A percentile compares a stretch with the other conserved stretches of the same genome.
These are phyloP conservation scores for Xestobium rufovillosum DNA, from an alignment of 2,888 invertebrate species.

Conservation along the genomic window DNA sequence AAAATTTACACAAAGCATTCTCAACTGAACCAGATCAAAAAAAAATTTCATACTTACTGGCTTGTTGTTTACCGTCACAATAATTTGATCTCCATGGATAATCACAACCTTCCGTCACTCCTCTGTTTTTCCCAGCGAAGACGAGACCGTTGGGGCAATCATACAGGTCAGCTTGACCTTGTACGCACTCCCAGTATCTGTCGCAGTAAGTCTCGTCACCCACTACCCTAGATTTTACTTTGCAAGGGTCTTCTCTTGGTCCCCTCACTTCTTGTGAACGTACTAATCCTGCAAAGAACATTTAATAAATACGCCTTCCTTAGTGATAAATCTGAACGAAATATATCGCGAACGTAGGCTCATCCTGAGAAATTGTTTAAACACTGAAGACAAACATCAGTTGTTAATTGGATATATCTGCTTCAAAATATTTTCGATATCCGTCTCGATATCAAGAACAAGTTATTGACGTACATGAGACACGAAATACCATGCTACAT, in stretches of 20 bases:
- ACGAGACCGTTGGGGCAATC: constrained; percentile 88
- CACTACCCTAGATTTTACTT: constrained; percentile 67
- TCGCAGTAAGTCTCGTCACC: constrained; percentile 77
- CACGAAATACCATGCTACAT: no score
- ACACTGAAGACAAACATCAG: no score
- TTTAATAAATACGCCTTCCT: no score
- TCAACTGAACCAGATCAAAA: not conserved
- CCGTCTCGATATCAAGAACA: no score
- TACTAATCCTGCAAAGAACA: constrained; percentile 27
- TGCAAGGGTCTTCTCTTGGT: constrained; percentile 71
- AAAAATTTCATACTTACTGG: constrained; percentile 60
- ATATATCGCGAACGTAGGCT: no score
- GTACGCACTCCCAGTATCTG: constrained; percentile 80
- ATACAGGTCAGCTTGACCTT: constrained; percentile 72
- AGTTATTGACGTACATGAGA: no score
- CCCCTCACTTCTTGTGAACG: constrained; percentile 33
- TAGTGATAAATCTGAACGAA: no score
- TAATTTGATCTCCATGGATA: constrained; percentile 86
- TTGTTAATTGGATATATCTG: no score
- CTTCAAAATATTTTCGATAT: no score
- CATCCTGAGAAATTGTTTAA: no score
- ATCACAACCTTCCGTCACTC: constrained; percentile 83
- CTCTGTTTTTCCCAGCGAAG: constrained; percentile 80
- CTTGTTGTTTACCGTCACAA: constrained; percentile 74
- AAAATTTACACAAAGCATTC: constrained; percentile 13